These are phyloP conservation scores for Heloderma charlesbogerti DNA, from an alignment of 2,113 vertebrate genomes.

Conservation along the genomic window DNA sequence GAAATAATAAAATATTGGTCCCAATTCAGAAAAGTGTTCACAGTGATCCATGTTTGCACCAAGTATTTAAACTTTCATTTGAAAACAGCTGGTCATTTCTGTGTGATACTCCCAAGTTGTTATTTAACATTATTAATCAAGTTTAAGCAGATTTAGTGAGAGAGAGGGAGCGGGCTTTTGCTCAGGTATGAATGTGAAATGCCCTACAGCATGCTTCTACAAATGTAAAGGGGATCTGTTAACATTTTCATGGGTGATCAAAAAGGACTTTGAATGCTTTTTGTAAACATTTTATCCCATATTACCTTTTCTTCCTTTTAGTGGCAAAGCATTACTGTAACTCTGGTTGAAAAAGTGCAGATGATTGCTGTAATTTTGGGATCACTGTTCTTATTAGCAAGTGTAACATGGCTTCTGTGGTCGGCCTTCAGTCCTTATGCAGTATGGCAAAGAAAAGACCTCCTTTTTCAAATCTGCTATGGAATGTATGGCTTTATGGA, in stretches of 20 bases:
- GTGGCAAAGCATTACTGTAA: slow-evolving; percentile 97
- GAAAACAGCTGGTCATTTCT: neutral
- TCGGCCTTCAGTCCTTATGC: slow-evolving; percentile 94
- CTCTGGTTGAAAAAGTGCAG: slow-evolving; percentile 98
- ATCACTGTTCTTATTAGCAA: slow-evolving; percentile 93
- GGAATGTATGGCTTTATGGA: slow-evolving; percentile 99
- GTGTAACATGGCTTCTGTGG: slow-evolving; percentile 96
- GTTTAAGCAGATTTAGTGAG: neutral
- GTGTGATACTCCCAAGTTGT: neutral
- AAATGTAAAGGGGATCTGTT: slow-evolving; percentile 6
- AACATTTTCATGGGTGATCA: slow-evolving; percentile 55
- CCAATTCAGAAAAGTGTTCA: neutral
- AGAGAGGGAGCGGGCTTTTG: neutral
- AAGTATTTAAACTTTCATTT: neutral
- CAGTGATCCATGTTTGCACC: neutral
- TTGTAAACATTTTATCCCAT: slow-evolving; percentile 70
- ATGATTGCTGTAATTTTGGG: slow-evolving; percentile 96
- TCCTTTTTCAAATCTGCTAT: slow-evolving; percentile 97
- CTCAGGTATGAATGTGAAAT: neutral
- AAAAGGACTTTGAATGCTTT: slow-evolving; percentile 60
- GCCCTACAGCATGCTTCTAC: neutral
- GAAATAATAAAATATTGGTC: slow-evolving; percentile 39
- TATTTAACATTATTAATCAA: neutral
- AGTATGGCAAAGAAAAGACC: slow-evolving; percentile 92
- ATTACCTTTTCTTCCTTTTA: slow-evolving; percentile 83